phyloP scores from a whole-genome alignment of 2,888 invertebrate species.

The Tetrapedia diversipes region DNA sequence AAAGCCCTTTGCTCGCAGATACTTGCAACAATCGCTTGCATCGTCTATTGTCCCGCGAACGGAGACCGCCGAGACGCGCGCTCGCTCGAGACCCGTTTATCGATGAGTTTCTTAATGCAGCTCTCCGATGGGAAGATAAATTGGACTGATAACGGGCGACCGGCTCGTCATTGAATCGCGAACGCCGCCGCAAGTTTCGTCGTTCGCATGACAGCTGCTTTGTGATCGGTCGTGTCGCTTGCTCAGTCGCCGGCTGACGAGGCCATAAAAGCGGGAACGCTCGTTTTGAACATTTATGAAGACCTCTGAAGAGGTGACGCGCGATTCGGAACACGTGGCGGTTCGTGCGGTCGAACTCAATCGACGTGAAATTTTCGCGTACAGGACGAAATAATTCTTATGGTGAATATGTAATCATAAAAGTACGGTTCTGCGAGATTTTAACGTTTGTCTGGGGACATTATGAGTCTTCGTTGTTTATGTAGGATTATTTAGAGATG shows the following conservation, averaged over 20 bases:
- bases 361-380: no score
- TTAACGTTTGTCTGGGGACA: no score
- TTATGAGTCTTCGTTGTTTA: no score
- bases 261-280: constrained; percentile 1
- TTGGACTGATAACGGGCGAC: constrained; percentile 37
- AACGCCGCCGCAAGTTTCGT: constrained; percentile 11
- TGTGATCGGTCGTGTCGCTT: background rate
- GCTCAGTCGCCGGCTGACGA: constrained; percentile 1
- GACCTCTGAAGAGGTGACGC: background rate
- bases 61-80: constrained; percentile 2
- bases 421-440: no score
- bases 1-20: constrained; percentile 36
- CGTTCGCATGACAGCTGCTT: background rate
- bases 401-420: no score
- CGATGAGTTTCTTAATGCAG: constrained; percentile 56
- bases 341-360: no score
- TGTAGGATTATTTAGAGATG: no score
- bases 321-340: background rate
- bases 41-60: constrained; percentile 35
- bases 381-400: no score
- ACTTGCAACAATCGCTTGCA: constrained; percentile 33
- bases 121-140: constrained; percentile 48
- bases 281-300: constrained; percentile 9
- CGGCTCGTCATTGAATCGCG: background rate
- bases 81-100: constrained; percentile 32